Conservation (phyloP, 2,113 vertebrate genomes). For the Piprites chloris region DNA sequence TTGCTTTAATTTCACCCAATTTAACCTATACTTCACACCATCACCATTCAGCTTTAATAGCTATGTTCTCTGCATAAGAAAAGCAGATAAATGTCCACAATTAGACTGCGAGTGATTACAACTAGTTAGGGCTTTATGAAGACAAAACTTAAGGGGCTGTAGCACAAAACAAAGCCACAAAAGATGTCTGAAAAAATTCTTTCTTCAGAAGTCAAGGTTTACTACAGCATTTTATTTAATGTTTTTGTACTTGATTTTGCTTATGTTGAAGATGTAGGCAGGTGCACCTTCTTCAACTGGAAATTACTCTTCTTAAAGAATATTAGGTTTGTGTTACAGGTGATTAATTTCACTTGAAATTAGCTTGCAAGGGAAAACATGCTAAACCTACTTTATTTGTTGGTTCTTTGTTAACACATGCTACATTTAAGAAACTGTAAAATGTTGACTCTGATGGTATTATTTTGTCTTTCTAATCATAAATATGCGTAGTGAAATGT, state of each 20-base stretch:
- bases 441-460: background rate
- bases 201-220: constrained; percentile 78
- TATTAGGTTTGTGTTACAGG: constrained; percentile 64
- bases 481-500: background rate
- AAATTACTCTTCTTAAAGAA: constrained; percentile 72
- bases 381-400: constrained; percentile 47
- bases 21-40: constrained; percentile 93
- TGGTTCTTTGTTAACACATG: background rate
- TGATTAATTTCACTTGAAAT: constrained; percentile 67
- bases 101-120: constrained; percentile 91
- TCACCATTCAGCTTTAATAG: constrained; percentile 93
- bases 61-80: constrained; percentile 87
- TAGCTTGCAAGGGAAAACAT: constrained; percentile 61
- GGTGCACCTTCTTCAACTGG: constrained; percentile 79
- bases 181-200: constrained; percentile 79
- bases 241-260: constrained; percentile 77
- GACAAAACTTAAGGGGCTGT: constrained; percentile 84
- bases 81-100: constrained; percentile 94
- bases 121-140: constrained; percentile 85
- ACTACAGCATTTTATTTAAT: constrained; percentile 63
- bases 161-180: constrained; percentile 86
- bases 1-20: constrained; percentile 98
- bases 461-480: constrained; percentile 8
- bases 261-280: constrained; percentile 83
- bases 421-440: background rate